Percentiles rank a stretch among this genome's conserved stretches.
Conservation (phyloP, 2,113 vertebrate species). For the Erythrocercus mccallii region DNA sequence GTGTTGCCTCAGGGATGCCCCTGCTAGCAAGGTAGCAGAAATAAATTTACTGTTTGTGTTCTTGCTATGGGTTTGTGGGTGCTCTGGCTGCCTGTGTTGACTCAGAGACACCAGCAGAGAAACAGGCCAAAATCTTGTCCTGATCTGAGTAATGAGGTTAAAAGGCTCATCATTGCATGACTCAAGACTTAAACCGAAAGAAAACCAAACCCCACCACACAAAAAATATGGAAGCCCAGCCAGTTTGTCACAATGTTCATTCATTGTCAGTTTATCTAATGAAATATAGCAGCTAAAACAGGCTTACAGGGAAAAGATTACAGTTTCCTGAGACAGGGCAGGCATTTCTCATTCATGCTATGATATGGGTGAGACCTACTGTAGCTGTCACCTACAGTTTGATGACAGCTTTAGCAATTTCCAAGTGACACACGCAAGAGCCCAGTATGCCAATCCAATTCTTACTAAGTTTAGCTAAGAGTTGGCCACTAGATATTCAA, state of each 20-base stretch:
- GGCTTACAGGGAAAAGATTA: neutral
- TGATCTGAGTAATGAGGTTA: neutral
- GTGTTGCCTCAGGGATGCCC: neutral
- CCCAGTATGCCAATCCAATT: neutral
- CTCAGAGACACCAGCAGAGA: neutral
- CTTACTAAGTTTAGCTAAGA: neutral
- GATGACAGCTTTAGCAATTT: neutral
- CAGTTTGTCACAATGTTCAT: neutral
- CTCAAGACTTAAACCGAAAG: neutral
- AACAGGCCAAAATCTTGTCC: neutral
- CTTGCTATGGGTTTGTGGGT: neutral
- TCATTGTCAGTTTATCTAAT: neutral
- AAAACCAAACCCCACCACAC: accelerated
- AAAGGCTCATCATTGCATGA: neutral
- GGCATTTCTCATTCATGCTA: accelerated
- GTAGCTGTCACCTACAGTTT: too few species aligned
- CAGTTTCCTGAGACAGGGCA: neutral
- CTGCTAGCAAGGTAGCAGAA: neutral
- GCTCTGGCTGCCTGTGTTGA: neutral
- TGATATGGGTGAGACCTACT: neutral
- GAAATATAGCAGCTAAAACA: neutral
- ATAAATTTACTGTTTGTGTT: neutral
- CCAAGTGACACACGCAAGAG: neutral
- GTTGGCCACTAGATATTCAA: neutral
- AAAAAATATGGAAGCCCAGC: neutral